Base-by-base conservation (phyloP, 2,888 invertebrate species). In the Diogma glabrata region DNA sequence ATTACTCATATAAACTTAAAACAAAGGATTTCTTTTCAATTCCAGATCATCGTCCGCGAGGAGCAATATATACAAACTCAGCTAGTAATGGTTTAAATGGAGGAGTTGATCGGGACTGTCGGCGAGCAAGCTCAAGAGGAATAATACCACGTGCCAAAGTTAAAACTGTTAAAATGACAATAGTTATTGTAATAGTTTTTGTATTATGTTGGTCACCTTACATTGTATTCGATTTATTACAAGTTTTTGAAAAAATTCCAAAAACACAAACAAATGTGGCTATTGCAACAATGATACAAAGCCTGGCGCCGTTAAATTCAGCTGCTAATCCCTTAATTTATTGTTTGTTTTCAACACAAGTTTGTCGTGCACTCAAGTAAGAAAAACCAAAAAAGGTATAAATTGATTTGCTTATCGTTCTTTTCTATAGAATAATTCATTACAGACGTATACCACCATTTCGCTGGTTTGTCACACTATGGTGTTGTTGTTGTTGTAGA, bases 91-190 rank as follows among this genome's bases (percentile, higher is more conserved):
- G 43, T 14, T 43, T 23, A 12, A 6, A 20, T n/a, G 72, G 72
- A 52, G 59, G 59, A 3, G 64, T 33, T 14, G 75, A 75, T 54
- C 72, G 74, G 7, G 74, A 77, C 56, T 80, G 81, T 24, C 74
- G 87, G 38, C 75, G 91, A 46, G 90, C 90, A 1, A 92, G 92
- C 65, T 92, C 92, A 20, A 75, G 93, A 48, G 95, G 94, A 43
- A 83, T 94, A 54, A 94, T 95, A 63, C 94, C 94, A 0, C 80
- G 89, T 55, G 95, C 95, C 26, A 94, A 94, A 74, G 90, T 95
- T 60, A 95, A 95, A 75, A 94, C 93, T 14, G 90, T 95, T 55
- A 94, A 95, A 72, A 95, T 95, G 92, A 95, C 95, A 0, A 86
- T 95, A 59, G 92, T 93, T 59, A 95, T 95, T 61, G 93, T 95